Evolutionary conservation across 1,140 invertebrate species (phyloP).

Genomic region (Drosophila guanche): DNA sequence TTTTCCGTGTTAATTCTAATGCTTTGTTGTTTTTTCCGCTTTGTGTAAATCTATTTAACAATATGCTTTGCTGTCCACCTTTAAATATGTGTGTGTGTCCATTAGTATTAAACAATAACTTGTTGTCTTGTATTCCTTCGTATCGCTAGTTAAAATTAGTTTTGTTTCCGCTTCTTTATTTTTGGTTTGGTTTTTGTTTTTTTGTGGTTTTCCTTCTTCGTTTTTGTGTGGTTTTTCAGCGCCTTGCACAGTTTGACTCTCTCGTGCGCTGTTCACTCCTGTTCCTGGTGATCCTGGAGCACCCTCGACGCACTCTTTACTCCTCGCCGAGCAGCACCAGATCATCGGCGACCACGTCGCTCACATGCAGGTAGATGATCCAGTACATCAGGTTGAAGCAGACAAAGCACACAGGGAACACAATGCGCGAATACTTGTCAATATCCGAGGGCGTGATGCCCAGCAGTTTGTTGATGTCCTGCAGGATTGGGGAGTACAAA

Average conservation of each 20-base stretch:
- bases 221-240: constrained; percentile 69
- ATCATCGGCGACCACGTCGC: constrained; percentile 96
- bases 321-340: constrained; percentile 93
- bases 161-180: constrained; percentile 48
- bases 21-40: constrained; percentile 29
- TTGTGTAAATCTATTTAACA: constrained; percentile 78
- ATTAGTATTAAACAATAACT: constrained; percentile 76
- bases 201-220: constrained; percentile 23
- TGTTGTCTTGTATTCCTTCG: constrained; percentile 55
- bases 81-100: constrained; percentile 68
- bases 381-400: constrained; percentile 99
- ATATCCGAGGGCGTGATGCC: constrained; percentile 97
- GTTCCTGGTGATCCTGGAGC: constrained; percentile 19
- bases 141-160: constrained; percentile 80
- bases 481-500: background rate
- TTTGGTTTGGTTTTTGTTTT: constrained; percentile 27
- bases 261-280: constrained; percentile 67
- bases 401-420: constrained; percentile 98
- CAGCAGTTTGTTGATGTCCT: constrained; percentile 94
- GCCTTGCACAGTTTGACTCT: constrained; percentile 75
- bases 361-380: constrained; percentile 98
- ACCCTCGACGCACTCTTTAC: constrained; percentile 31
- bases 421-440: constrained; percentile 97
- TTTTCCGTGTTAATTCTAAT: constrained; percentile 45
- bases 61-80: constrained; percentile 73